A percentile compares a stretch with the other conserved stretches of the same genome.
Conservation (phyloP, 1,140 invertebrate species). For the Sminthurides bifidus region DNA sequence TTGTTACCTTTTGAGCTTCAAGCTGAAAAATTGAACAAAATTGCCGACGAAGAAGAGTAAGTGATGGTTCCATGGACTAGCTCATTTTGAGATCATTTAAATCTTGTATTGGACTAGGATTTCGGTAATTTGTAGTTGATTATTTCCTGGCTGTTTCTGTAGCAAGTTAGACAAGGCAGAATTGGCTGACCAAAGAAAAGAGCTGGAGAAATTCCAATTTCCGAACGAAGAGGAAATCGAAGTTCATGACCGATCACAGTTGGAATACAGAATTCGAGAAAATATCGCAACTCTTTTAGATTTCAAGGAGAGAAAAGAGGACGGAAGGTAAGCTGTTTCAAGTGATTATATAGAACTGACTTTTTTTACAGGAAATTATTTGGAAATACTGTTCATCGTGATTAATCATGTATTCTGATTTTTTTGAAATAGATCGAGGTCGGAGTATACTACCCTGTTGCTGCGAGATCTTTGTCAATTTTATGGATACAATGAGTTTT, state of each 20-base stretch:
- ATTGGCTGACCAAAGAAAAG: constrained; percentile 59
- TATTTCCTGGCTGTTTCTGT: too few species aligned
- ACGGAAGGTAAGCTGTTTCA: constrained; percentile 45
- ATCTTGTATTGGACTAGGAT: too few species aligned
- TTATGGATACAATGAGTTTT: constrained; percentile 92
- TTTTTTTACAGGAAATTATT: neutral
- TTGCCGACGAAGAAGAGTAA: constrained; percentile 43
- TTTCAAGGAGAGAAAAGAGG: constrained; percentile 68
- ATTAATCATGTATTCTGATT: neutral
- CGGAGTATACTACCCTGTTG: constrained; percentile 71
- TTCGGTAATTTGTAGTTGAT: too few species aligned
- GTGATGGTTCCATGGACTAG: too few species aligned
- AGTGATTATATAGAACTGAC: constrained; percentile 16
- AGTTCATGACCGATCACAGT: constrained; percentile 54
- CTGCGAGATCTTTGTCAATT: constrained; percentile 80
- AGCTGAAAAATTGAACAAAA: constrained; percentile 65
- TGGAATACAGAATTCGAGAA: constrained; percentile 85
- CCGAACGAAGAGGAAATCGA: constrained; percentile 53
- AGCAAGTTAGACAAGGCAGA: constrained; percentile 58
- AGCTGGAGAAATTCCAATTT: constrained; percentile 61
- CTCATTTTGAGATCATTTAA: too few species aligned
- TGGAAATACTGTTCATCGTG: too few species aligned
- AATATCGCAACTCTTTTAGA: constrained; percentile 74
- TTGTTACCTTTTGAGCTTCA: constrained; percentile 75
- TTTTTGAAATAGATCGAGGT: constrained; percentile 46